Evolutionary conservation across 2,888 invertebrate genomes (phyloP).

Genomic region (Gymnosoma rotundatum): DNA sequence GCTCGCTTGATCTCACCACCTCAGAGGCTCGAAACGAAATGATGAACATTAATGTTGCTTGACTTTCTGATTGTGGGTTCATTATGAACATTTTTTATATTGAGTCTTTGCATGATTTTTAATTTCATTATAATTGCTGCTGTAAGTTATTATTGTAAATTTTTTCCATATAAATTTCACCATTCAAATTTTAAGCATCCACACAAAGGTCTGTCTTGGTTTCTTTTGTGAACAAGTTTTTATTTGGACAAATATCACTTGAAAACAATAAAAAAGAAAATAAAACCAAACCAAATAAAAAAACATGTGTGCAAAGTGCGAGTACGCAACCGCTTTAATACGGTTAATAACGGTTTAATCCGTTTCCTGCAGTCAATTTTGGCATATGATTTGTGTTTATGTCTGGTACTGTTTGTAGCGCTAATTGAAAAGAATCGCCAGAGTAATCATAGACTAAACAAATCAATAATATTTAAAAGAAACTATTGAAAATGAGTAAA

Average conservation of each 20-base stretch:
- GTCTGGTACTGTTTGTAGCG: background rate
- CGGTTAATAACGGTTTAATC: background rate
- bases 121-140: slow-evolving; percentile 12
- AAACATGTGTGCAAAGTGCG: slow-evolving; percentile 31
- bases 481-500: background rate
- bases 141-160: slow-evolving; percentile 33
- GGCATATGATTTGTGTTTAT: background rate
- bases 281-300: too few species aligned
- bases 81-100: slow-evolving; percentile 58
- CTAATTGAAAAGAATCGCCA: background rate
- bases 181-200: background rate
- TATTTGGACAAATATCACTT: slow-evolving; percentile 34
- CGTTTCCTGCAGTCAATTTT: slow-evolving; percentile 9
- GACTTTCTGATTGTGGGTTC: slow-evolving; percentile 33
- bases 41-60: slow-evolving; percentile 48
- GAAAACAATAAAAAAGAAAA: background rate
- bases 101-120: slow-evolving; percentile 29
- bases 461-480: slow-evolving; percentile 30
- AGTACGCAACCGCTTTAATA: background rate
- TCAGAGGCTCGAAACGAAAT: slow-evolving; percentile 22
- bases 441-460: slow-evolving; percentile 53
- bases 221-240: background rate
- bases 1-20: background rate
- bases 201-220: background rate
- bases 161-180: background rate